These are phyloP conservation scores for Herpetotheres cachinnans DNA, from an alignment of 2,113 vertebrate species.

Conservation along the genomic window DNA sequence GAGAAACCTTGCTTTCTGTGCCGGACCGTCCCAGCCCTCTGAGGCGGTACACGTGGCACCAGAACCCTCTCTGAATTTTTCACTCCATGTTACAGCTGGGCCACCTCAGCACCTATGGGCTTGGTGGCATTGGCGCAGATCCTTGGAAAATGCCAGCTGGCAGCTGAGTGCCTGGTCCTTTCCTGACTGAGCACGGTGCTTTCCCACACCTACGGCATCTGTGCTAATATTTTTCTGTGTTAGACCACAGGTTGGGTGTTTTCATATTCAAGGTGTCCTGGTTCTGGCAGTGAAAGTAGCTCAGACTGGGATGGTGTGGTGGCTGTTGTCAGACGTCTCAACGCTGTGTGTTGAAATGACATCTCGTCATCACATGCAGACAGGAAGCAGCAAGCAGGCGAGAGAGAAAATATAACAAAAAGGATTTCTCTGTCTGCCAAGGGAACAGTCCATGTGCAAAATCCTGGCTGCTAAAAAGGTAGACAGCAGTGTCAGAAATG, in stretches of 20 bases:
- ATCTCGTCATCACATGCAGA: constrained; percentile 31
- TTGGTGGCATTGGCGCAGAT: background rate
- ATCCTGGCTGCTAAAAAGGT: constrained; percentile 3
- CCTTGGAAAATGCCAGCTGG: background rate
- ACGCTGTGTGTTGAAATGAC: background rate
- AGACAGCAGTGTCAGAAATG: background rate
- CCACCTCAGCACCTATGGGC: background rate
- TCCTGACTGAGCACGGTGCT: fast-evolving
- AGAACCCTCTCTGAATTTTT: background rate
- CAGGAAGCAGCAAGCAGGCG: constrained; percentile 35
- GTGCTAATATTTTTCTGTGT: background rate
- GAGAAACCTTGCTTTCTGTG: background rate
- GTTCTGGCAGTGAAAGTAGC: background rate
- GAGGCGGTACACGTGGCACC: background rate
- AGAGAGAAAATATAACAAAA: constrained; percentile 52
- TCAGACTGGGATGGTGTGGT: background rate
- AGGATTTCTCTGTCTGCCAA: constrained; percentile 20
- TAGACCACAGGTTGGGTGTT: background rate
- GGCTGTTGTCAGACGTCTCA: constrained; percentile 49
- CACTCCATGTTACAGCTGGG: background rate
- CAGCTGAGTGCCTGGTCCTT: background rate
- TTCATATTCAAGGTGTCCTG: background rate
- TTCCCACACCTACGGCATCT: background rate
- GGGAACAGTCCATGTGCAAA: constrained; percentile 5
- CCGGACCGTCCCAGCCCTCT: background rate